Evolutionary conservation across 2,113 vertebrate genomes (phyloP).

Genomic region (Pampusana beccarii): DNA sequence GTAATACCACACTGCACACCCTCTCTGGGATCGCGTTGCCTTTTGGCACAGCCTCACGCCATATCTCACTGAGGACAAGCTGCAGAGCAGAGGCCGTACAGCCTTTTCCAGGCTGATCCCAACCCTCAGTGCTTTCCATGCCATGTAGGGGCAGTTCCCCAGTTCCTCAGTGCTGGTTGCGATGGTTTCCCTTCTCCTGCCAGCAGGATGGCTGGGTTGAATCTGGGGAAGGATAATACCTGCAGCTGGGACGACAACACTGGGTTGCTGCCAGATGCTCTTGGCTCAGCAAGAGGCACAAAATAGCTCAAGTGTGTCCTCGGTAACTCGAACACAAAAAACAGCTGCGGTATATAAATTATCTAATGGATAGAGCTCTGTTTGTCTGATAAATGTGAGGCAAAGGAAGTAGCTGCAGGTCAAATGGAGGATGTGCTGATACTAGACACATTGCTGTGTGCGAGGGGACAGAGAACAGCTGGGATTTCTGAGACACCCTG

Average conservation of each 20-base stretch:
- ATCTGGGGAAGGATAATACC: not conserved
- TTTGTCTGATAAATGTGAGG: not conserved
- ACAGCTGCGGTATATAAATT: slow-evolving; percentile 15
- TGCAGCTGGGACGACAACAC: not conserved
- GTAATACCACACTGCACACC: not conserved
- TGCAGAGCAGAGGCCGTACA: not conserved
- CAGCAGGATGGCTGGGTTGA: not conserved
- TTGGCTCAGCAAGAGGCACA: not conserved
- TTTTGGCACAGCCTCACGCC: slow-evolving; percentile 1
- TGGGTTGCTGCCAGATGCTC: not conserved
- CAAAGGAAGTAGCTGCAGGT: not conserved
- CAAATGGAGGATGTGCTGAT: not conserved
- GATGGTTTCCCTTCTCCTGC: not conserved
- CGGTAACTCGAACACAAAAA: not conserved
- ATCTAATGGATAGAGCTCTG: not conserved
- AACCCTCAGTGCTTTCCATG: slow-evolving; percentile 10
- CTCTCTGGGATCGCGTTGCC: not conserved
- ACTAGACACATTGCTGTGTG: not conserved
- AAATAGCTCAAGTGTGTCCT: not conserved
- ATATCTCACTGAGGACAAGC: not conserved
- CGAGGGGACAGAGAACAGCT: not conserved
- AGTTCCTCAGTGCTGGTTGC: rapidly evolving
- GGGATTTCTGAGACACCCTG: not conserved
- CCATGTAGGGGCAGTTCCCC: slow-evolving; percentile 25
- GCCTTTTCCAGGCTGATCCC: not conserved